These are phyloP conservation scores for Alaudala cheleensis DNA, from an alignment of 2,113 vertebrate genomes.

Conservation along the genomic window DNA sequence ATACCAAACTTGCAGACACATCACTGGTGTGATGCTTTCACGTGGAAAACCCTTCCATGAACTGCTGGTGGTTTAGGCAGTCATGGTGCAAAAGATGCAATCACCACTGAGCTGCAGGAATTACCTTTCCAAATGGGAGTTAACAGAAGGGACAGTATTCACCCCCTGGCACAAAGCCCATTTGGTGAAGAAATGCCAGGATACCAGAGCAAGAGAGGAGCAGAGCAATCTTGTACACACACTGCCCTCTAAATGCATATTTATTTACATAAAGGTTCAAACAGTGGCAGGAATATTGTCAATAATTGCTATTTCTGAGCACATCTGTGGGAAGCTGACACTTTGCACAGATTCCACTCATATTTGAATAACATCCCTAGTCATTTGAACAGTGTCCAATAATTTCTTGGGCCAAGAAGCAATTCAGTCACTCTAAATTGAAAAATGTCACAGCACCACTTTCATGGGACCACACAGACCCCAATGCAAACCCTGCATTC, in stretches of 20 bases:
- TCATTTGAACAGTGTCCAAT: neutral
- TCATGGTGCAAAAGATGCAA: neutral
- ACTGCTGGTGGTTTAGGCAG: neutral
- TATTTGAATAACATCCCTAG: neutral
- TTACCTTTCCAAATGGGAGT: neutral
- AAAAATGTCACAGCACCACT: neutral
- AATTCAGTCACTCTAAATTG: neutral
- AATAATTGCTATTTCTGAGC: neutral
- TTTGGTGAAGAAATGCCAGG: neutral
- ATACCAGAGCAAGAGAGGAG: neutral
- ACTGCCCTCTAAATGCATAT: neutral
- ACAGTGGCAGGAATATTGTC: neutral
- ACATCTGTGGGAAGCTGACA: neutral
- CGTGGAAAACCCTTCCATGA: neutral
- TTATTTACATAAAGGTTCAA: neutral
- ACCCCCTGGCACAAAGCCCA: neutral
- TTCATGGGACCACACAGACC: neutral
- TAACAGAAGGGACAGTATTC: neutral
- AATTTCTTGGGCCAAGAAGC: neutral
- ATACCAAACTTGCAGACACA: neutral
- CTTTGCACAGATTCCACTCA: neutral
- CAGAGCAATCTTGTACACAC: accelerated
- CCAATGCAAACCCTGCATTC: neutral
- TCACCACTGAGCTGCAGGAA: neutral
- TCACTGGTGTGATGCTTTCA: neutral